A percentile compares a stretch with the other conserved stretches of the same genome.
Conservation (phyloP, 2,888 invertebrate genomes). For the Nectonema munidae region DNA sequence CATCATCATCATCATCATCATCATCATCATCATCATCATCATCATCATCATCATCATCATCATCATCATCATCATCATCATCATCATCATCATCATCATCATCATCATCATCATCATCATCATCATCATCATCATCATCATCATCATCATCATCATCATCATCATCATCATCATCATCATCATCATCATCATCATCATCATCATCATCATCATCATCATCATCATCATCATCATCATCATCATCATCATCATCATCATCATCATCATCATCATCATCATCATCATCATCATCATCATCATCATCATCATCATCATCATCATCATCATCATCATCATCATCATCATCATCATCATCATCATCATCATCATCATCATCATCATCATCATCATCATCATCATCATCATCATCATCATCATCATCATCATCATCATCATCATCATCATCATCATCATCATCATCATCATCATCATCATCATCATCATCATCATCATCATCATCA, state of each 20-base stretch:
- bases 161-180: constrained; percentile 15
- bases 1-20: constrained; percentile 16
- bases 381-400: constrained; percentile 15
- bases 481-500: constrained; percentile 15
- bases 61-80: constrained; percentile 15
- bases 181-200: constrained; percentile 15
- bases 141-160: constrained; percentile 16
- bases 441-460: constrained; percentile 16
- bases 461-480: constrained; percentile 16
- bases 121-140: constrained; percentile 15
- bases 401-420: constrained; percentile 15
- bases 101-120: constrained; percentile 16
- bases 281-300: constrained; percentile 15
- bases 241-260: constrained; percentile 15
- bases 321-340: constrained; percentile 15
- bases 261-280: constrained; percentile 16
- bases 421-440: constrained; percentile 15
- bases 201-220: constrained; percentile 15
- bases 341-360: constrained; percentile 15
- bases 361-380: constrained; percentile 16
- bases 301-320: constrained; percentile 15
- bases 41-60: constrained; percentile 15
- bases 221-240: constrained; percentile 15
- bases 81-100: constrained; percentile 16
- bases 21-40: constrained; percentile 15